Evolutionary conservation across 1,140 invertebrate genomes (phyloP).

Genomic region (Drosophila nasuta): DNA sequence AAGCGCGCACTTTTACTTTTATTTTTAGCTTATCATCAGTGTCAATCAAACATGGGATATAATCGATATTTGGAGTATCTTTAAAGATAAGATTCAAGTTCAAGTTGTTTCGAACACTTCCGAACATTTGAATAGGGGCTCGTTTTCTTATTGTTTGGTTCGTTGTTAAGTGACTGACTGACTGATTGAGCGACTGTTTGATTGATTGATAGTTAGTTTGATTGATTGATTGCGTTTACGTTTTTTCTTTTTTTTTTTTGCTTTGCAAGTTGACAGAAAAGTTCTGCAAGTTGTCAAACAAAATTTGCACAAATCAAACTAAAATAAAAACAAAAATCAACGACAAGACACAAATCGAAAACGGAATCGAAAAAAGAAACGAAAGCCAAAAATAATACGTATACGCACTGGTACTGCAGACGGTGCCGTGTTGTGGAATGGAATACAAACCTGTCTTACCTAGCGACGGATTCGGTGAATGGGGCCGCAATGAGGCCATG

Average conservation of each 20-base stretch:
- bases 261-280: conserved; percentile 56
- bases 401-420: conserved; percentile 40
- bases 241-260: conserved; percentile 48
- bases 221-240: conserved; percentile 53
- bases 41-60: conserved; percentile 35
- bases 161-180: conserved; percentile 61
- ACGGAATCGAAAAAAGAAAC: conserved; percentile 44
- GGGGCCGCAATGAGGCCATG: conserved; percentile 91
- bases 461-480: conserved; percentile 91
- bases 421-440: conserved; percentile 32
- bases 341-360: conserved; percentile 34
- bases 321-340: conserved; percentile 16
- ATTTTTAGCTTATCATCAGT: conserved; percentile 27
- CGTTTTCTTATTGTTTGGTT: conserved; percentile 35
- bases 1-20: conserved; percentile 6
- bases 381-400: conserved; percentile 34
- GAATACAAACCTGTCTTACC: conserved; percentile 88
- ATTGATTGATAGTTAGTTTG: conserved; percentile 49
- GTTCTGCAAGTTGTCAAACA: conserved; percentile 55
- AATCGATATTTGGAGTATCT: conserved; percentile 18
- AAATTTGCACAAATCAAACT: conserved; percentile 50
- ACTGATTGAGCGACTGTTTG: conserved; percentile 39
- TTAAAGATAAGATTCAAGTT: conserved; percentile 3
- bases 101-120: conserved; percentile 28
- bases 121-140: conserved; percentile 20